phyloP scores from a whole-genome alignment of 2,797 vertebrate species.

The Bovichtus variegatus region DNA sequence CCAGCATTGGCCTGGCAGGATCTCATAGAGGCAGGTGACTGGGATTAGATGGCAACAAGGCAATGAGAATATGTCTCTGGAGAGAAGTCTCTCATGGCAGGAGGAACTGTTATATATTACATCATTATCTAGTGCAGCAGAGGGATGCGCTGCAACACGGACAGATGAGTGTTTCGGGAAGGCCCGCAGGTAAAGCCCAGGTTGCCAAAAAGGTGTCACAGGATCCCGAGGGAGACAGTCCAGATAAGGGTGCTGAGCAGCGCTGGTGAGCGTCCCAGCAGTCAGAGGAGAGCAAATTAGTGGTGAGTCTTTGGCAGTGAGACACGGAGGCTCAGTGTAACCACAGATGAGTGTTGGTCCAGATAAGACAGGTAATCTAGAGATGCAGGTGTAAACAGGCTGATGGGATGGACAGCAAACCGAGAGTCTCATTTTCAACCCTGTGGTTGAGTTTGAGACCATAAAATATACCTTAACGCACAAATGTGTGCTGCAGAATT shows the following conservation, averaged over 20 bases:
- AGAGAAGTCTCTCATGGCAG: slow-evolving; percentile 52
- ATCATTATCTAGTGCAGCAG: slow-evolving; percentile 64
- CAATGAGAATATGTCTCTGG: slow-evolving; percentile 63
- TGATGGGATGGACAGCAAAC: not conserved
- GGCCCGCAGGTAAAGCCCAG: slow-evolving; percentile 68
- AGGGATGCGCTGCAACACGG: slow-evolving; percentile 53
- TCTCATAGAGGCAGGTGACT: slow-evolving; percentile 54
- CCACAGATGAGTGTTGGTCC: slow-evolving; percentile 31
- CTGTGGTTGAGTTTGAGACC: not conserved
- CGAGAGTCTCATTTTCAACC: not conserved
- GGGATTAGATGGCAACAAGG: slow-evolving; percentile 65
- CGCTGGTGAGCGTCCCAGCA: slow-evolving; percentile 32
- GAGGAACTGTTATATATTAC: slow-evolving; percentile 63
- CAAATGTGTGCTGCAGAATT: not conserved
- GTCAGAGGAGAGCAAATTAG: slow-evolving; percentile 55
- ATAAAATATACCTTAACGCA: not conserved
- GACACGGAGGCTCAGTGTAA: slow-evolving; percentile 29
- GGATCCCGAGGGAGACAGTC: slow-evolving; percentile 60
- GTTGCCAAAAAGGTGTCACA: slow-evolving; percentile 72
- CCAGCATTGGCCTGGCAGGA: slow-evolving; percentile 15
- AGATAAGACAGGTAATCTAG: slow-evolving; percentile 10
- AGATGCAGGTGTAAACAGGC: not conserved
- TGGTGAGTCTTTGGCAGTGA: slow-evolving; percentile 32
- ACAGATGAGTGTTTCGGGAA: slow-evolving; percentile 54
- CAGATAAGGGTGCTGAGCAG: slow-evolving; percentile 61